phyloP scores from a whole-genome alignment of 64 coral and sea anemone genomes.

The Orbicella faveolata region DNA sequence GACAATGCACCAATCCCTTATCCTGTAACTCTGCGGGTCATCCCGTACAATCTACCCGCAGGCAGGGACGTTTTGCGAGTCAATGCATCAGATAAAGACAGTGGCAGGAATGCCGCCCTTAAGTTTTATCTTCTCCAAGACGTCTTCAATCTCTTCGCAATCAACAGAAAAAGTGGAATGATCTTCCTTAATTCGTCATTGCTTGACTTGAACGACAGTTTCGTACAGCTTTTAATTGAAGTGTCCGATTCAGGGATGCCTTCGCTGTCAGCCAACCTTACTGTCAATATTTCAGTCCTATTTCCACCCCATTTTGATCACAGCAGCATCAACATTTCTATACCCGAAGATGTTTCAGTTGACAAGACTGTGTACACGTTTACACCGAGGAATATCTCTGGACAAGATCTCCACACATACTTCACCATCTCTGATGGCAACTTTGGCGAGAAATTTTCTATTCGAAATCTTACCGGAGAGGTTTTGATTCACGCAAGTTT shows the following conservation, averaged over 20 bases:
- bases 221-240: conserved; percentile 4
- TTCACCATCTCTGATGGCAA: conserved; percentile 32
- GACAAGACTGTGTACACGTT: conserved; percentile 26
- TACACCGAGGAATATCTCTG: conserved; percentile 13
- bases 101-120: conserved; percentile 5
- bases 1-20: conserved; percentile 44
- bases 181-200: conserved; percentile 48
- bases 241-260: conserved; percentile 10
- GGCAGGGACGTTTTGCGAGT: conserved; percentile 23
- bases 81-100: conserved; percentile 49
- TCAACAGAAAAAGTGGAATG: conserved; percentile 35
- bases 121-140: conserved; percentile 9
- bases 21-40: background rate
- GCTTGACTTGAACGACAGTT: conserved; percentile 18
- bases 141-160: conserved; percentile 11
- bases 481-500: conserved; percentile 27
- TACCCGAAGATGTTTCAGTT: conserved; percentile 23
- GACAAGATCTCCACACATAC: conserved; percentile 30
- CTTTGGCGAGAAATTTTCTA: conserved; percentile 7
- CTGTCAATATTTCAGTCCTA: conserved; percentile 50
- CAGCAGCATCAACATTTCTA: background rate
- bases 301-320: conserved; percentile 41
- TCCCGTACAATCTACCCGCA: conserved; percentile 47
- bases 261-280: conserved; percentile 31
- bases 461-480: conserved; percentile 48